Percentiles rank a stretch among this genome's conserved stretches.
These are phyloP conservation scores for Halictus ligatus DNA, from an alignment of 2,888 invertebrate species.

Conservation along the genomic window DNA sequence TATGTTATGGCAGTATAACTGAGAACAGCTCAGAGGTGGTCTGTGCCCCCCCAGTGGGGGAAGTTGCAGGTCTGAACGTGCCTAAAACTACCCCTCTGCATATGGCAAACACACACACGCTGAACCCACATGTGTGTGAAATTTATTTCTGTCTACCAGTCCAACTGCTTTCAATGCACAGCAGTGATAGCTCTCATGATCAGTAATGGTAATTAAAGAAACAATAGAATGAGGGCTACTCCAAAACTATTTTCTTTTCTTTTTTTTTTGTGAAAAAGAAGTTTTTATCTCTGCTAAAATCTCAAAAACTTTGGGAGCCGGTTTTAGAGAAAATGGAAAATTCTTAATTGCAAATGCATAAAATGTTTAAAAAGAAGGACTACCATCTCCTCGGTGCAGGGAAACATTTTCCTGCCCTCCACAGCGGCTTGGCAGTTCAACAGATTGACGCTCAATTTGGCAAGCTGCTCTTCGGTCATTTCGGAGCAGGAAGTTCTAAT, in stretches of 20 bases:
- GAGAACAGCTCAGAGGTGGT: constrained; percentile 64
- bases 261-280: background rate
- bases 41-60: constrained; percentile 60
- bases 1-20: constrained; percentile 20
- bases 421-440: constrained; percentile 89
- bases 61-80: constrained; percentile 78
- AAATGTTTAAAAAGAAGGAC: background rate
- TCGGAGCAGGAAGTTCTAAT: constrained; percentile 86
- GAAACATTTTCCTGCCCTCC: constrained; percentile 87
- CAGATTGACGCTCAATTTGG: constrained; percentile 88
- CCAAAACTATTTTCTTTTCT: too few relatives aligned
- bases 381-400: constrained; percentile 88
- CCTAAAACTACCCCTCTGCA: constrained; percentile 61
- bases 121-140: background rate
- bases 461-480: constrained; percentile 88
- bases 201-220: background rate
- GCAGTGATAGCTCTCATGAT: constrained; percentile 2
- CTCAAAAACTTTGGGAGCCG: too few relatives aligned
- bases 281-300: background rate
- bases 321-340: background rate
- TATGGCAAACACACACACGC: background rate
- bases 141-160: background rate
- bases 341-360: background rate
- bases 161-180: background rate
- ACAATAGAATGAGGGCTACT: background rate